Percentiles rank a stretch among this genome's conserved stretches.
These are phyloP conservation scores for Catostylus mosaicus DNA, from an alignment of 30 jellyfish, hydroid and myxozoan species.

Conservation along the genomic window DNA sequence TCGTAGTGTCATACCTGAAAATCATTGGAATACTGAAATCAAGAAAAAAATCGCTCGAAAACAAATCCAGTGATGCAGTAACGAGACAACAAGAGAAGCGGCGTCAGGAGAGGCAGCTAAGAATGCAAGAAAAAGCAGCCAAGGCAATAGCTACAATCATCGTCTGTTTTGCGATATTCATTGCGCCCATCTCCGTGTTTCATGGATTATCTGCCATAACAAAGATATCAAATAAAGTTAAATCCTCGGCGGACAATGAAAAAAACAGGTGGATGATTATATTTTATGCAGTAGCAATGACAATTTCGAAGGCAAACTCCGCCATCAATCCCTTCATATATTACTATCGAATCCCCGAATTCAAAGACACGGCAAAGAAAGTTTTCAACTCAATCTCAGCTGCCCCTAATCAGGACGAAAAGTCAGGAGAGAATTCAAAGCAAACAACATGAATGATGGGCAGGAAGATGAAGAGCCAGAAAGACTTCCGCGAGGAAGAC, in stretches of 20 bases:
- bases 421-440: not conserved
- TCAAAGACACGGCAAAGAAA: constrained; percentile 36
- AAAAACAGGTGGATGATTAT: not conserved
- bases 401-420: not conserved
- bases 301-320: constrained; percentile 40
- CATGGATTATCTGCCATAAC: constrained; percentile 28
- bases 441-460: not conserved
- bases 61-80: not conserved
- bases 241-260: too few relatives aligned
- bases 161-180: constrained; percentile 17
- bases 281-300: constrained; percentile 40
- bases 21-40: not conserved
- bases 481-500: too few relatives aligned
- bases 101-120: constrained; percentile 18
- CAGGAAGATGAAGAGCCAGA: too few relatives aligned
- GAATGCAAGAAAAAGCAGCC: constrained; percentile 33
- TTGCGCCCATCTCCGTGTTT: constrained; percentile 32
- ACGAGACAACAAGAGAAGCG: not conserved
- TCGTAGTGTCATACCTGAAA: constrained; percentile 21
- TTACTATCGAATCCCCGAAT: constrained; percentile 40
- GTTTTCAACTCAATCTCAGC: not conserved
- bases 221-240: not conserved
- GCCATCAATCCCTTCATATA: constrained; percentile 42
- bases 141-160: constrained; percentile 33
- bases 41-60: constrained; percentile 6